Conservation (phyloP, 2,113 vertebrate species). For the Microtus ochrogaster region DNA sequence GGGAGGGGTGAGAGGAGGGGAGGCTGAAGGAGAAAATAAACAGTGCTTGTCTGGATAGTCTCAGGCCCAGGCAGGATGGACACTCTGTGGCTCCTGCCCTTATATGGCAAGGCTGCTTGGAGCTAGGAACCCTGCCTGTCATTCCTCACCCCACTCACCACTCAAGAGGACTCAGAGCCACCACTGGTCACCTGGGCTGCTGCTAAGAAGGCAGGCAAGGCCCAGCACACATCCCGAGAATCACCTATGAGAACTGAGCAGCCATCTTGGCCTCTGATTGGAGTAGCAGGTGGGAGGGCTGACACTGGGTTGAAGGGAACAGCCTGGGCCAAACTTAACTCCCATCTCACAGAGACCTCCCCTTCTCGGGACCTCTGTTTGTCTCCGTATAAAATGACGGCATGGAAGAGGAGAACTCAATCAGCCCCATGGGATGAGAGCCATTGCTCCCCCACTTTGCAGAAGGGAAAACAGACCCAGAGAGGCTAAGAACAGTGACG, state of each 20-base stretch:
- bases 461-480: neutral
- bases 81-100: constrained; percentile 74
- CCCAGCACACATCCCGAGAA: neutral
- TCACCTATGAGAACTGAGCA: neutral
- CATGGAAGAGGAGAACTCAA: neutral
- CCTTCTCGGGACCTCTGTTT: neutral
- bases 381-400: neutral
- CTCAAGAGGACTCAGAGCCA: constrained; percentile 28
- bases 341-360: neutral
- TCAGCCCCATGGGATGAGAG: neutral
- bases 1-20: constrained; percentile 16
- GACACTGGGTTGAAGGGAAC: neutral
- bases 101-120: constrained; percentile 75
- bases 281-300: neutral
- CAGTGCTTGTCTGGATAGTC: constrained; percentile 79
- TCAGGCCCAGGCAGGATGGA: constrained; percentile 68
- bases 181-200: neutral
- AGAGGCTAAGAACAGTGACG: neutral
- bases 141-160: neutral
- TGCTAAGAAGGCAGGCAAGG: neutral
- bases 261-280: neutral
- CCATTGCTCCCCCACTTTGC: neutral
- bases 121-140: constrained; percentile 32
- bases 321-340: neutral
- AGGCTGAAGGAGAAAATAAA: constrained; percentile 76